Evolutionary conservation across 1,140 invertebrate genomes (phyloP), one percentile per base, ranked within the genome.

Genomic region (Melanaphis sacchari): DNA sequence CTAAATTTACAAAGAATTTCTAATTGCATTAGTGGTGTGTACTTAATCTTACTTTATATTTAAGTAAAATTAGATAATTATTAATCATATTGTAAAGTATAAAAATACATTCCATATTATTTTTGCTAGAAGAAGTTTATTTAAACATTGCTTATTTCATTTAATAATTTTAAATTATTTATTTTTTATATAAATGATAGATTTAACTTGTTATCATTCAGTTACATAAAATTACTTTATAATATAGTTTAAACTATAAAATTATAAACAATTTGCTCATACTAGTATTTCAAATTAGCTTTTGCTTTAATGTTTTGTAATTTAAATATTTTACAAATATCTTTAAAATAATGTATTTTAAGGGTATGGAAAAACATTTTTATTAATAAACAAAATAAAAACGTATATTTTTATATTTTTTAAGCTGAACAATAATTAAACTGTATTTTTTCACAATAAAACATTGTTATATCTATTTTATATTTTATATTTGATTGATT

Each of bases 401-500:
- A 81, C 22, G 18, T 7, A 81, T 38, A 2, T 22, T 38, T 82
- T 82, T 24, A 38, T 76, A 76, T 18, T 76, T 76, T 76, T 76
- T n/a, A 36, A n/a, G n/a, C 18, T 18, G 15, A 76, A 36, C 18
- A 59, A 6, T 46, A 36, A 76, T 38, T 82, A 31, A 24, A 85
- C 26, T 40, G 9, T 85, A 85, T 85, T 85, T 85, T 85, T 85
- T 85, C 2, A 85, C 31, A 66, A 66, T 66, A 66, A 66, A 0
- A 66, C 31, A 66, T 66, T 66, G 31, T 66, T 66, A 66, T 31
- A 6, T 15, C 11, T 18, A n/a, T 66, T 66, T 66, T 85, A 41
- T 41, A 85, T 85, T 41, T 85, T 85, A 85, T 85, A 85, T 11
- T 31, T 85, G 22, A 43, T 85, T 85, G 24, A 85, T 85, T 85